Evolutionary conservation across 2,888 invertebrate species (phyloP).

Genomic region (Lagria hirta): DNA sequence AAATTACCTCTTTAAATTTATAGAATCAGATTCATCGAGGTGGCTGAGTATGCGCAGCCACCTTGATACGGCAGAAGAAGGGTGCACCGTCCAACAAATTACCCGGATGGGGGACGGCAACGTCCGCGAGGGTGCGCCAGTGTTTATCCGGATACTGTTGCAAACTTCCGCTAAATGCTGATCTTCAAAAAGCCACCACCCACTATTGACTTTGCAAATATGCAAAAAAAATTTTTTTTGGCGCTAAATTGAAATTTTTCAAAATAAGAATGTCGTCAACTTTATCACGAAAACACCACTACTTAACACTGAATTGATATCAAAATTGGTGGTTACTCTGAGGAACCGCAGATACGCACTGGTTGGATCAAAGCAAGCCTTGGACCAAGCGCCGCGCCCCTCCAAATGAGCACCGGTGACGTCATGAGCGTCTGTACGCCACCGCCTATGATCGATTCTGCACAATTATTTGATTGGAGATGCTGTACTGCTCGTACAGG

Average conservation of each 20-base stretch:
- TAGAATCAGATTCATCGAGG: too few species aligned
- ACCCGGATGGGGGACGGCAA: too few species aligned
- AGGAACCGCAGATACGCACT: slow-evolving; percentile 32
- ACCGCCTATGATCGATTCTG: slow-evolving; percentile 47
- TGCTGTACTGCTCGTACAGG: too few species aligned
- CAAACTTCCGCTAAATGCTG: slow-evolving; percentile 28
- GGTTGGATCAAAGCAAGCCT: slow-evolving; percentile 31
- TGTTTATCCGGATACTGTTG: slow-evolving; percentile 21
- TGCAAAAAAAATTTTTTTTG: too few species aligned
- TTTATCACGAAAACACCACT: too few species aligned
- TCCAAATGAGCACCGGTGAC: slow-evolving; percentile 54
- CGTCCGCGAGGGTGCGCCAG: slow-evolving; percentile 26
- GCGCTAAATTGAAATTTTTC: too few species aligned
- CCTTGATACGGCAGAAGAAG: too few species aligned
- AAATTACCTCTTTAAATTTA: too few species aligned
- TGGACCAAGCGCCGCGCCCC: slow-evolving; percentile 44
- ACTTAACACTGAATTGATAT: too few species aligned
- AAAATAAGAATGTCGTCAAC: too few species aligned
- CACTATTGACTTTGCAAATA: neutral
- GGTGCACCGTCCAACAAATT: too few species aligned
- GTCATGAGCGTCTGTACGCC: slow-evolving; percentile 49
- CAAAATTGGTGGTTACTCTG: slow-evolving; percentile 18
- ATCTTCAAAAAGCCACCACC: neutral
- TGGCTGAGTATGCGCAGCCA: too few species aligned
- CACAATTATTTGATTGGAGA: slow-evolving; percentile 37